Percentiles rank a stretch among this genome's conserved stretches.
Evolutionary conservation across 1,140 invertebrate genomes (phyloP).

Genomic region (Oryctes rhinoceros): DNA sequence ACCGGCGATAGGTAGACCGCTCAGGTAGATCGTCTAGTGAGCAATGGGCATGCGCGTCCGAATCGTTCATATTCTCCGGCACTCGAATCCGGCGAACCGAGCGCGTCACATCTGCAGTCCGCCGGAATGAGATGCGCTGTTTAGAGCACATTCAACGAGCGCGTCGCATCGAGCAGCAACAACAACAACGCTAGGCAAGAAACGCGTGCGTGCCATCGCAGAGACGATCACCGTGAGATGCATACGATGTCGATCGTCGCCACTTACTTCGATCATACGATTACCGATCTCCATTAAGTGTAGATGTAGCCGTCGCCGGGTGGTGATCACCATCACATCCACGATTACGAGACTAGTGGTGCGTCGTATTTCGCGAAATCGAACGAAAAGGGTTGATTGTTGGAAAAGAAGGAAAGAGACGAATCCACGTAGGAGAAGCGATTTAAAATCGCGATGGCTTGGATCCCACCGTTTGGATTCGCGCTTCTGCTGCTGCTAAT

Average conservation of each 20-base stretch:
- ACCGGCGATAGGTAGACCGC: background rate
- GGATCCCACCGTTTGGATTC: background rate
- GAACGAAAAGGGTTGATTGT: background rate
- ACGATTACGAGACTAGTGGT: background rate
- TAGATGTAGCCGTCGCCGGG: background rate
- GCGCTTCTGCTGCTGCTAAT: background rate
- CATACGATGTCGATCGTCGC: background rate
- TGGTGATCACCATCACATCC: background rate
- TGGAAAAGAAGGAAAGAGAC: background rate
- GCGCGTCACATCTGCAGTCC: background rate
- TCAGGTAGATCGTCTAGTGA: background rate
- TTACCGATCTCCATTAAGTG: background rate
- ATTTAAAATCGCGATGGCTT: background rate
- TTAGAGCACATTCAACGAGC: background rate
- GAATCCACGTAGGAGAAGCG: background rate
- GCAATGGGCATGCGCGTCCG: background rate
- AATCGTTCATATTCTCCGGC: background rate
- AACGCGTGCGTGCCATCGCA: background rate
- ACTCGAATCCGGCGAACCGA: background rate
- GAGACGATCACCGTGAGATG: background rate
- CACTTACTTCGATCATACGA: background rate
- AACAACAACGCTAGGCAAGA: background rate
- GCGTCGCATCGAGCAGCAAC: background rate
- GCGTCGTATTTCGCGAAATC: background rate
- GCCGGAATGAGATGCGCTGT: slow-evolving; percentile 12